Evolutionary conservation across 2,888 invertebrate genomes (phyloP), one percentile per base, ranked within the genome.

Genomic region (Andrena hattorfiana): DNA sequence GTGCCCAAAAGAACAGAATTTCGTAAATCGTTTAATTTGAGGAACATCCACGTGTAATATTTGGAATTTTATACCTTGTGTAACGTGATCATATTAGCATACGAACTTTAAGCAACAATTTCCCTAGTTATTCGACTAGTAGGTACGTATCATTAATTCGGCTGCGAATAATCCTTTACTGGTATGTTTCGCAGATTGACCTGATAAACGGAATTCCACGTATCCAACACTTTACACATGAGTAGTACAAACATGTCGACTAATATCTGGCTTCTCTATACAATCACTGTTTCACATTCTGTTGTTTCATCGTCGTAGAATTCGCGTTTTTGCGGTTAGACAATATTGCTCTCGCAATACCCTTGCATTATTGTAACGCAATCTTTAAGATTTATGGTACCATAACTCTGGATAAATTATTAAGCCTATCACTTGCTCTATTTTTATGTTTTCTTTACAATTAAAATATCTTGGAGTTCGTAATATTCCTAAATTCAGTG

Each of bases 251-350:
- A 23, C 56, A 69, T 42, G 42, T 56, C 35, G 59, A 42, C 56
- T 26, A 59, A 69, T 69, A 59, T 59, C 35, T 59, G 69, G 26
- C 59, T 59, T 56, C 23, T 23, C n/a, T 54, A 13, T 35, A 26
- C 74, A 59, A 66, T 59, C 30, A 66, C 30, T 13, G 23, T 51
- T 74, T 74, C 74, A 51, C 60, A 35, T 20, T 51, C 4, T 5
- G 66, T 20, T 16, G 49, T 59, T 66, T 10, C 60, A 35, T 32
- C 49, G 16, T 26, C 42, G n/a, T 42, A 56, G 56, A 56, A 42
- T 70, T 83, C 73, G 54, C 81, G 81, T 83, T 82, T 69, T 69
- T 69, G 77, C 81, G 59, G 48, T 64, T 30, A 32, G 60, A 81
- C 35, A 68, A 68, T 54, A 59, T 66, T 66, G 77, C 72, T 81